phyloP scores from a whole-genome alignment of 2,797 vertebrate genomes.

The Huso huso region DNA sequence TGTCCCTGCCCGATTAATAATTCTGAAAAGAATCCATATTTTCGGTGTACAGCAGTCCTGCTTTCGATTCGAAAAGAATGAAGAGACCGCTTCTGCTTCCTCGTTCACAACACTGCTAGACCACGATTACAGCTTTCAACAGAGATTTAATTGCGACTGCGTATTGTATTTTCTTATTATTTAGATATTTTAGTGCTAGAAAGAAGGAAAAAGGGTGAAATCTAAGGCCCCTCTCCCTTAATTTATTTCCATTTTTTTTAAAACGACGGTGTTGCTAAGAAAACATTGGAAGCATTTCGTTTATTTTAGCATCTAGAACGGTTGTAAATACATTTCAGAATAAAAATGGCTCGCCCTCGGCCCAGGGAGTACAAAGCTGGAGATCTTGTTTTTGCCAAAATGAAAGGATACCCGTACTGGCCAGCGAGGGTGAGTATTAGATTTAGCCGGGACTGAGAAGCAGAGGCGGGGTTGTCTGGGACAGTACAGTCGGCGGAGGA shows the following conservation, averaged over 20 bases:
- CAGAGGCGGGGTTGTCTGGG: constrained; percentile 43
- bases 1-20: constrained; percentile 44
- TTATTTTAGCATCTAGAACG: constrained; percentile 29
- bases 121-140: constrained; percentile 11
- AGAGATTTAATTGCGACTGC: constrained; percentile 18
- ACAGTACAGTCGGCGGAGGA: constrained; percentile 27
- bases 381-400: constrained; percentile 87
- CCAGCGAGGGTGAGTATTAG: constrained; percentile 83
- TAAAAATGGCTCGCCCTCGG: constrained; percentile 83
- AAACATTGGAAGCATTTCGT: constrained; percentile 46
- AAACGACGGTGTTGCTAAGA: constrained; percentile 52
- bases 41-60: constrained; percentile 21
- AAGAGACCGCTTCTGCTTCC: constrained; percentile 15
- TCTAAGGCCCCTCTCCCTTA: constrained; percentile 43
- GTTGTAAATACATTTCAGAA: constrained; percentile 12
- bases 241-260: constrained; percentile 47
- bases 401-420: constrained; percentile 94
- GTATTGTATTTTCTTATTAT: constrained; percentile 30
- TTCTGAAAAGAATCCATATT: constrained; percentile 42
- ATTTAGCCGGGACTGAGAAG: constrained; percentile 37
- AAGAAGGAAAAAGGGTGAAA: constrained; percentile 23
- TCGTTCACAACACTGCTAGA: constrained; percentile 14
- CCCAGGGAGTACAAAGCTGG: constrained; percentile 88
- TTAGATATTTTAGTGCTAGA: constrained; percentile 42
- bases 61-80: constrained; percentile 20